Base-by-base conservation (phyloP, 2,797 vertebrate species). In the Astyanax mexicanus region DNA sequence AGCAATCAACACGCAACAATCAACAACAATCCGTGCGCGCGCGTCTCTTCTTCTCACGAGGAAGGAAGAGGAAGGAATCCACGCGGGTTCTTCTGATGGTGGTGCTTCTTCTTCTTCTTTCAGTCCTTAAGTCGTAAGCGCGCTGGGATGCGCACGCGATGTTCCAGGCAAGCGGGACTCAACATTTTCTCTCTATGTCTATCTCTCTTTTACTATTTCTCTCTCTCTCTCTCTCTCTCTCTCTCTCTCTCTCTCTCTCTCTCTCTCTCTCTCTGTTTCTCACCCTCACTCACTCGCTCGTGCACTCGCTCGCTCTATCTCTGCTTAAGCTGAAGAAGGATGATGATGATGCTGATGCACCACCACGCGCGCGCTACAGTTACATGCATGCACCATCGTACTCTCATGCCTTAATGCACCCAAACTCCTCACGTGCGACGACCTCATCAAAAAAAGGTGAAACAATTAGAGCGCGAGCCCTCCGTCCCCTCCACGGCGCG, bases 361-460 rank as follows among this genome's bases (percentile, higher is more conserved):
- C 80, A 77, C 80, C 78, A 81, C 82, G n/a, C n/a, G n/a, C n/a
- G n/a, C n/a, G n/a, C n/a, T n/a, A n/a, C n/a, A n/a, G n/a, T n/a
- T n/a, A n/a, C n/a, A n/a, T 62, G 80, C 80, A 77, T 87, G 84
- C 88, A 85, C 80, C 86, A 81, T 81, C 84, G 77, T 84, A 82
- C 82, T 49, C 79, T 81, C 82, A 84, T 70, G 64, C 51, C 37
- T 27, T 60, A 40, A 17, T 35, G 29, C 44, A 29, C 51, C 52
- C 62, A 72, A 78, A 66, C 69, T 72, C 62, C 68, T 38, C 51
- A 55, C n/a, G 55, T 49, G 17, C 74, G 69, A 51, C 60, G 40
- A 44, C 37, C 52, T 37, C 58, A 40, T 5, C 5, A 13, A 15
- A 40, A 62, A 62, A 58, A 3, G 10, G 23, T 5, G 5, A 21